Base-by-base conservation (phyloP, 1,140 invertebrate species). In the Drosophila mojavensis region DNA sequence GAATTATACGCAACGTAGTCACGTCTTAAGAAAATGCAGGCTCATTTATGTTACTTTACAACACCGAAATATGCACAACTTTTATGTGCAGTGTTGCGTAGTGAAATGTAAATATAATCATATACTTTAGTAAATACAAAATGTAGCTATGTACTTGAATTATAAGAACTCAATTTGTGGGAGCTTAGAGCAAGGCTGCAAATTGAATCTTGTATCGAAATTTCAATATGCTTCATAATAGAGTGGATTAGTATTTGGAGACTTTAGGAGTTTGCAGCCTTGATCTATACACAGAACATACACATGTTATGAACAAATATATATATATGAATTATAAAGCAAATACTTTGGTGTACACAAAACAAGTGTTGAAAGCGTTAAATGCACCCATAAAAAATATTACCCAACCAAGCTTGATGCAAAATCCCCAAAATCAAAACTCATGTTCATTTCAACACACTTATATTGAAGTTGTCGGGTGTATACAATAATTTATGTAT, bases 281-380 rank as follows among this genome's bases (percentile, higher is more conserved):
- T 33, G 15, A 5, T 20, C 28, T 33, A 36, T 30, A 26, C 17
- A 62, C 45, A 48, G 45, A 33, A 43, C 17, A 15, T 13, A 13
- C 33, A 58, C 15, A 43, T 17, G 1, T 47, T 47, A 47, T 47
- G 17, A 17, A 17, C 17, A 0, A 17, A 17, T 15, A 47, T 15
- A 17, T 15, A 17, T 20, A 47, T 47, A 47, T 2, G 36, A 41
- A 10, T 45, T 26, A 11, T 43, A 4, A 45, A 59, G 36, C 56
- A 45, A 10, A 45, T 45, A 59, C 56, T 26, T 7, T 59, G 56
- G 56, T 59, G 41, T 50, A 39, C 20, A 50, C 11, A 62, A 20
- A 45, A 39, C 33, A 48, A 51, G 26, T 60, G 47, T 60, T 56
- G 15, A 65, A 76, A 76, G 74, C 74, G 74, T 76, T 72, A 66